These are phyloP conservation scores for Pseudomyrmex pallidus DNA, from an alignment of 1,140 invertebrate species.

Conservation along the genomic window DNA sequence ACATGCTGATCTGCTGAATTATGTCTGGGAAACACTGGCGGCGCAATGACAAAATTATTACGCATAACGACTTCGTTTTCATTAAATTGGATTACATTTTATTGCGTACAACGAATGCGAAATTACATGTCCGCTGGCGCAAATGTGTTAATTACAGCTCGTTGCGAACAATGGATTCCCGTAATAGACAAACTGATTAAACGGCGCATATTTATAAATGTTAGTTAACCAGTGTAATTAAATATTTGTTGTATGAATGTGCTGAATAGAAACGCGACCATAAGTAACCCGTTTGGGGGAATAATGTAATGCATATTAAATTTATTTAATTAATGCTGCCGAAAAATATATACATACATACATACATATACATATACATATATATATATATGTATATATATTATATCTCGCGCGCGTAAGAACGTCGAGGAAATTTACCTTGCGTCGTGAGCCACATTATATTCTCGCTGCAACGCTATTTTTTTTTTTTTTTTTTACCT, in stretches of 20 bases:
- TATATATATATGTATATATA: no score
- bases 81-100: constrained; percentile 61
- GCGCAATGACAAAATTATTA: constrained; percentile 58
- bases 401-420: background rate
- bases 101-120: constrained; percentile 46
- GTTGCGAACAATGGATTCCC: constrained; percentile 47
- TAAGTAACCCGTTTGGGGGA: constrained; percentile 23
- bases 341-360: background rate
- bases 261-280: constrained; percentile 51
- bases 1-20: constrained; percentile 49
- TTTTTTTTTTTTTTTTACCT: background rate
- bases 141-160: constrained; percentile 54
- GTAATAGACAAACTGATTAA: constrained; percentile 60
- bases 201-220: constrained; percentile 53
- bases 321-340: constrained; percentile 36
- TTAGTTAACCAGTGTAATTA: constrained; percentile 55
- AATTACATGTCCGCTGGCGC: constrained; percentile 45
- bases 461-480: constrained; percentile 1
- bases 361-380: no score
- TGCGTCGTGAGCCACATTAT: background rate
- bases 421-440: constrained; percentile 27
- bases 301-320: constrained; percentile 29
- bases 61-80: constrained; percentile 51
- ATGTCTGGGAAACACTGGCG: background rate
- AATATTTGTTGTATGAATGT: constrained; percentile 45